Percentiles rank a stretch among this genome's conserved stretches.
phyloP scores from a whole-genome alignment of 1,140 invertebrate species.

The Drosophila albomicans region DNA sequence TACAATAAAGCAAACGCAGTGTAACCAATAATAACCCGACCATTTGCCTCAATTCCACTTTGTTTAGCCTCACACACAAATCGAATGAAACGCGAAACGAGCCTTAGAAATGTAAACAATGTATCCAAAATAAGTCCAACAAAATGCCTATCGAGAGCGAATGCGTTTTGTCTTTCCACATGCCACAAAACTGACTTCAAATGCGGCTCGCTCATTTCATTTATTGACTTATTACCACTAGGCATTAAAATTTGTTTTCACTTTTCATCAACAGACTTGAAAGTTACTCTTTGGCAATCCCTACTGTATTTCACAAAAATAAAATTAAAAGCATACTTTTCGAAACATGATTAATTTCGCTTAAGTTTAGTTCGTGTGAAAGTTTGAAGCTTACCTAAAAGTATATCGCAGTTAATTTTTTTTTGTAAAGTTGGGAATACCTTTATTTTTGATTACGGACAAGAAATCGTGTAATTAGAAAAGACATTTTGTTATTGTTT shows the following conservation, averaged over 20 bases:
- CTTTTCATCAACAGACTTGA: no score
- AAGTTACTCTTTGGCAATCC: neutral
- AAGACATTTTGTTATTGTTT: no score
- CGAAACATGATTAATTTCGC: neutral
- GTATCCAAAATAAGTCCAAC: neutral
- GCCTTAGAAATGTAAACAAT: slow-evolving; percentile 10
- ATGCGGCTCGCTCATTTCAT: no score
- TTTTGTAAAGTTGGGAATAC: no score
- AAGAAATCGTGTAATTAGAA: no score
- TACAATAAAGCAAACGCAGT: slow-evolving; percentile 66
- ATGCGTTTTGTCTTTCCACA: neutral
- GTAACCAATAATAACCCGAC: slow-evolving; percentile 37
- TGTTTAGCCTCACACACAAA: slow-evolving; percentile 1
- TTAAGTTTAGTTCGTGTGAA: neutral
- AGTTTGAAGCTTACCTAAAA: neutral
- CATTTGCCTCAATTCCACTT: slow-evolving; percentile 16
- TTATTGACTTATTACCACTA: no score
- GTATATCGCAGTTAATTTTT: neutral
- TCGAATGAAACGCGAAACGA: slow-evolving; percentile 16
- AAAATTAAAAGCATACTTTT: neutral
- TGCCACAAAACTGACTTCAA: neutral
- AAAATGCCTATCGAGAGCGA: neutral
- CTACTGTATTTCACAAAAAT: neutral
- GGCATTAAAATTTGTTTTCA: no score
- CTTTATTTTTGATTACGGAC: no score